Evolutionary conservation across 2,797 vertebrate genomes (phyloP).

Genomic region (Gallinago stenura): DNA sequence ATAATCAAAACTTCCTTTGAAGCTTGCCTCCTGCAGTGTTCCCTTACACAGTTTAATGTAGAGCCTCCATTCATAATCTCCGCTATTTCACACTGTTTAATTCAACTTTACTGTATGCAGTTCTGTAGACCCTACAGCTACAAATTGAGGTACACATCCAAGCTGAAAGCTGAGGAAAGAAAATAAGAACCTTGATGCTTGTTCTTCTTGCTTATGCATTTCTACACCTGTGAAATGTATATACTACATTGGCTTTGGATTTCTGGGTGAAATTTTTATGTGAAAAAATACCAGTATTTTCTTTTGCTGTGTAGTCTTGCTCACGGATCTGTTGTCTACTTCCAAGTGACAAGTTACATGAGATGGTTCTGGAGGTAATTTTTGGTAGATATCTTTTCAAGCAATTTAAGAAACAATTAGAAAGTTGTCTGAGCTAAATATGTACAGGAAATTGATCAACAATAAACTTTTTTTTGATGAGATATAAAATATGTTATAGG

Average conservation of each 20-base stretch:
- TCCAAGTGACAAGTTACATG: background rate
- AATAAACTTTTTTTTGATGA: background rate
- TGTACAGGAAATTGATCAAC: background rate
- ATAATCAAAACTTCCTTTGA: background rate
- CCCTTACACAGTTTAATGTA: background rate
- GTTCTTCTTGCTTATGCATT: background rate
- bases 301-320: background rate
- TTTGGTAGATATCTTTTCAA: background rate
- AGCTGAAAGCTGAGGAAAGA: background rate
- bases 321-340: background rate
- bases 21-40: background rate
- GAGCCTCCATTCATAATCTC: background rate
- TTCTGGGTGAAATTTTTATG: background rate
- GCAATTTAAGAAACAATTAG: background rate
- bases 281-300: background rate
- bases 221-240: background rate
- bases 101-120: background rate
- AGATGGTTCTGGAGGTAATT: background rate
- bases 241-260: background rate
- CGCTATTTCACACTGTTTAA: background rate
- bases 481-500: rapidly evolving
- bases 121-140: background rate
- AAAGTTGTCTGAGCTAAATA: background rate
- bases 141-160: background rate
- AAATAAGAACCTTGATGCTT: background rate